phyloP scores from a whole-genome alignment of 2,797 vertebrate species.

The Mus caroli region DNA sequence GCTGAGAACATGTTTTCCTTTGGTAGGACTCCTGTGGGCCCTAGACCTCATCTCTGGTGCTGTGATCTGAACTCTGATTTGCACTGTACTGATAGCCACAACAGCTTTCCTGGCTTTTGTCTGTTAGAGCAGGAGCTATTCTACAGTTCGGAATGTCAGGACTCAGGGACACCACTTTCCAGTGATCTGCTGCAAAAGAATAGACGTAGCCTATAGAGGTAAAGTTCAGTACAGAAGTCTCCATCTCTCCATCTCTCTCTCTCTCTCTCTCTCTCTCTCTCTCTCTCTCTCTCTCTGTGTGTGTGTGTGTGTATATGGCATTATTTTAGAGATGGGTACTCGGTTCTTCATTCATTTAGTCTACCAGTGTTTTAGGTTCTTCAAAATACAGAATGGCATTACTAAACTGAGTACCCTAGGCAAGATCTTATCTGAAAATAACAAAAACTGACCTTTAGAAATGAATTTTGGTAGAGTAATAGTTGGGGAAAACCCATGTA shows the following conservation, averaged over 20 bases:
- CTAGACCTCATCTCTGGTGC: conserved; percentile 40
- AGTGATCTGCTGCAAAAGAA: conserved; percentile 28
- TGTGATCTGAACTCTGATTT: conserved; percentile 70
- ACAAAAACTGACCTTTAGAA: conserved; percentile 1
- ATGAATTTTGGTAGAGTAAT: not conserved
- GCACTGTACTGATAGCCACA: conserved; percentile 46
- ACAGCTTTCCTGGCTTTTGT: conserved; percentile 68
- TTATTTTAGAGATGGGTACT: not conserved
- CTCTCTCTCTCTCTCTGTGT: not conserved
- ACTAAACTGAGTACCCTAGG: not conserved
- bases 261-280: not conserved
- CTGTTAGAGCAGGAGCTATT: conserved; percentile 72
- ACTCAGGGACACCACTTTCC: conserved; percentile 36
- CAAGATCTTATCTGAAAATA: not conserved
- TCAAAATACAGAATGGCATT: not conserved
- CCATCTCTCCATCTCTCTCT: not conserved
- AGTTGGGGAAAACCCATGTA: not conserved
- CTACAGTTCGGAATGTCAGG: conserved; percentile 62
- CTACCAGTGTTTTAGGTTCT: not conserved
- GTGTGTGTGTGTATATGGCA: not conserved
- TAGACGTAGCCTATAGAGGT: not conserved
- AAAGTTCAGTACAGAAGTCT: not conserved
- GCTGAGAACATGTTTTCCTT: conserved; percentile 66
- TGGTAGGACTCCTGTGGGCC: conserved; percentile 47
- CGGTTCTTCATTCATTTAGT: not conserved